Evolutionary conservation across 2,797 vertebrate genomes (phyloP).

Genomic region (Rhinella marina): DNA sequence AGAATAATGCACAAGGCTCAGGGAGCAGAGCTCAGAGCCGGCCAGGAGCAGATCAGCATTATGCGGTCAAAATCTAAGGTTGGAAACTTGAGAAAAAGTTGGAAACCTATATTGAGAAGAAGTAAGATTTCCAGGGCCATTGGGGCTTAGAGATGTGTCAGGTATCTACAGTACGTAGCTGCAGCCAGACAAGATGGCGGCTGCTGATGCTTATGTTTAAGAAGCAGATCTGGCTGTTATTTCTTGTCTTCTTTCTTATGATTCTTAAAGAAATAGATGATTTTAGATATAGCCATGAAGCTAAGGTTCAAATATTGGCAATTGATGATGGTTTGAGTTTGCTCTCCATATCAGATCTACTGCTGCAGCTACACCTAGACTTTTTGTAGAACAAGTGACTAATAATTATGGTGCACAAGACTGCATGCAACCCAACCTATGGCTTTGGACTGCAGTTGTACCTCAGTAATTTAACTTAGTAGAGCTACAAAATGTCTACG

Average conservation of each 20-base stretch:
- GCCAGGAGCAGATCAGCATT: conserved; percentile 43
- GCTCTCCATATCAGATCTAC: too few relatives aligned
- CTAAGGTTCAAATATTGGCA: not conserved
- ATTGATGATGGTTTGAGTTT: not conserved
- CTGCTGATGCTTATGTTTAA: not conserved
- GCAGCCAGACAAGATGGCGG: conserved; percentile 7
- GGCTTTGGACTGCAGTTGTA: too few relatives aligned
- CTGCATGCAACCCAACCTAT: too few relatives aligned
- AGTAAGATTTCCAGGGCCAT: conserved; percentile 12
- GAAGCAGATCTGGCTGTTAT: not conserved
- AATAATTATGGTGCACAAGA: too few relatives aligned
- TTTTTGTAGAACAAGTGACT: too few relatives aligned
- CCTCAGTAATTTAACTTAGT: too few relatives aligned
- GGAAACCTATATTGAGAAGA: not conserved
- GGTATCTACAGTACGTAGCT: not conserved
- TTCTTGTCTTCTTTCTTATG: not conserved
- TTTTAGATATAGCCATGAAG: not conserved
- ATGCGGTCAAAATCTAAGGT: conserved; percentile 24
- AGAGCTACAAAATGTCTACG: too few relatives aligned
- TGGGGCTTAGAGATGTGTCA: not conserved
- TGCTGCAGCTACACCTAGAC: too few relatives aligned
- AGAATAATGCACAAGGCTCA: conserved; percentile 47
- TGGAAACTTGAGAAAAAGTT: conserved; percentile 36
- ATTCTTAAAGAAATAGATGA: not conserved
- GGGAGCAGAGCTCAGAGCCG: not conserved